A percentile compares a stretch with the other conserved stretches of the same genome.
phyloP scores from a whole-genome alignment of 92 coral and sea anemone species.

The Pocillopora grandis region DNA sequence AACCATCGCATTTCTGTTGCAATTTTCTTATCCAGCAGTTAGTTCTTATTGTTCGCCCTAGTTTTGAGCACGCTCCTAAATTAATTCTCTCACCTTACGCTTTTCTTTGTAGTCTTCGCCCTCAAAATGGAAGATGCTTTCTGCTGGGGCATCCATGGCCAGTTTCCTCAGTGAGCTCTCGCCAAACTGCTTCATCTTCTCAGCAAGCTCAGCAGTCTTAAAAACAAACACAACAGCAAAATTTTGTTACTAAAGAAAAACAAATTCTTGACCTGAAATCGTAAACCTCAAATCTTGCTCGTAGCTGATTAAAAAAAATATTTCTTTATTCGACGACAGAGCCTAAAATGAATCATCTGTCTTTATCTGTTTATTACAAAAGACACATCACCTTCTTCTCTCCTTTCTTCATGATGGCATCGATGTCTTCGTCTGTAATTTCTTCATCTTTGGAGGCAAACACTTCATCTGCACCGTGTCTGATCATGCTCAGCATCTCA shows the following conservation, averaged over 20 bases:
- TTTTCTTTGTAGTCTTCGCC: slow-evolving; percentile 99
- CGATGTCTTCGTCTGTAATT: slow-evolving; percentile 95
- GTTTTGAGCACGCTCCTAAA: neutral
- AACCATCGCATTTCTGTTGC: neutral
- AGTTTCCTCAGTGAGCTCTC: slow-evolving; percentile 91
- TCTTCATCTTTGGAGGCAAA: slow-evolving; percentile 97
- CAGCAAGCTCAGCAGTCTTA: slow-evolving; percentile 93
- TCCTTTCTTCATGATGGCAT: slow-evolving; percentile 85
- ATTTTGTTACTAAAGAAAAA: neutral
- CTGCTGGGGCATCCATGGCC: slow-evolving; percentile 93
- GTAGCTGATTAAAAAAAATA: too few relatives aligned
- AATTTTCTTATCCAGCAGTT: neutral
- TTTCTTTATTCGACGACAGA: too few relatives aligned
- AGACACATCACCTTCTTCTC: slow-evolving; percentile 74
- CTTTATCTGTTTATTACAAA: too few relatives aligned
- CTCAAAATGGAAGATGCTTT: slow-evolving; percentile 98
- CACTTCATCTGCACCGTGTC: slow-evolving; percentile 99
- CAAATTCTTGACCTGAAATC: too few relatives aligned
- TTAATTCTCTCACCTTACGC: slow-evolving; percentile 75
- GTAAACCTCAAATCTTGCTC: too few relatives aligned
- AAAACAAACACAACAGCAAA: neutral
- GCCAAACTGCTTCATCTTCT: slow-evolving; percentile 99
- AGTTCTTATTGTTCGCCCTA: neutral
- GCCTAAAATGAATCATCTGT: too few relatives aligned
- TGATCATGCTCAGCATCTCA: slow-evolving; percentile 96